Conservation (phyloP, 2,797 vertebrate genomes). For the Bradypodion ventrale region DNA sequence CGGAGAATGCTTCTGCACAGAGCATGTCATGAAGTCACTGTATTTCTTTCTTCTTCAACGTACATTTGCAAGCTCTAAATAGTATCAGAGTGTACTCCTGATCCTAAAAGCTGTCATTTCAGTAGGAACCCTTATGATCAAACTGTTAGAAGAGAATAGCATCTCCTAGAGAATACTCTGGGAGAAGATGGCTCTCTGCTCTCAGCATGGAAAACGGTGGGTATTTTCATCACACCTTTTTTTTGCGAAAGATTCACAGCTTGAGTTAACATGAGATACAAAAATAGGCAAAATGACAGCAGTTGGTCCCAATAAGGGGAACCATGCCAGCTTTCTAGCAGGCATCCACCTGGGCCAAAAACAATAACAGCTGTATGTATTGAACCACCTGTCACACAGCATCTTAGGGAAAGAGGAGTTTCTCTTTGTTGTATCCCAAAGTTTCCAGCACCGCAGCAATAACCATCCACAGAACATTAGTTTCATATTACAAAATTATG, state of each 20-base stretch:
- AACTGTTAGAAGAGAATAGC: background rate
- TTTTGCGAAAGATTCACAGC: background rate
- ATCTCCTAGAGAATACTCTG: background rate
- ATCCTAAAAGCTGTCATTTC: background rate
- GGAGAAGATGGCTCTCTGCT: background rate
- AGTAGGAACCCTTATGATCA: background rate
- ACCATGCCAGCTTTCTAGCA: background rate
- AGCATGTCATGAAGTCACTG: background rate
- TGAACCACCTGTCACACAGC: background rate
- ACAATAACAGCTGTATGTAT: background rate
- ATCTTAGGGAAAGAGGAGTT: background rate
- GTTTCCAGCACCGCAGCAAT: background rate
- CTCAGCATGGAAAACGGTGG: background rate
- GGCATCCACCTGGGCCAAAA: background rate
- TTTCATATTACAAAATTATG: constrained; percentile 46
- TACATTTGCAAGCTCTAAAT: background rate
- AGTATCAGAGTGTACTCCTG: background rate
- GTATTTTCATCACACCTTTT: background rate
- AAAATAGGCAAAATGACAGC: background rate
- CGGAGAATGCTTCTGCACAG: background rate
- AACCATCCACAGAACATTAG: constrained; percentile 56
- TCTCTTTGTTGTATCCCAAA: background rate
- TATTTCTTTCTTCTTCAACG: background rate
- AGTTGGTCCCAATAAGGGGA: background rate
- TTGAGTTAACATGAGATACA: background rate